Base-by-base conservation (phyloP, 2,888 invertebrate genomes). In the Macrophya annulata region DNA sequence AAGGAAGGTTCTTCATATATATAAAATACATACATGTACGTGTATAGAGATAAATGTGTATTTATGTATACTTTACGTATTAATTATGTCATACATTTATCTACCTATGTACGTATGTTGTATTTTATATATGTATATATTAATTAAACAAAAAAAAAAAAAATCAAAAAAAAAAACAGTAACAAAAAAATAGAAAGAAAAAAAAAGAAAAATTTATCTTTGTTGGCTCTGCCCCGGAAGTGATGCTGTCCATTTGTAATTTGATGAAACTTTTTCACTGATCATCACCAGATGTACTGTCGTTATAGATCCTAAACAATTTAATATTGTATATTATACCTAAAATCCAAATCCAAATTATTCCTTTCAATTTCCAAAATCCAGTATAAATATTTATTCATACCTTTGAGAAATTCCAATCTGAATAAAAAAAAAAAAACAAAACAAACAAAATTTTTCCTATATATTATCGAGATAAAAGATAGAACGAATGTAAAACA, bases 231-330 rank as follows among this genome's bases (percentile, higher is more conserved):
- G 40, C 71, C 37, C 3, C 62, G 21, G 17, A 71, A 71, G 40
- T 71, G 71, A 71, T 71, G 71, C 71, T 71, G 71, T 71, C 71
- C 71, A 71, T 71, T 71, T 71, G 37, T 12, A 71, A 71, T 71
- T 71, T 76, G 45, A 76, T 51, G 76, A 76, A 76, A 76, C 48
- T 51, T 51, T 31, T 76, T 48, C 48, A 76, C 9, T 76, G 25
- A 62, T 62, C 25, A 25, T 62, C 62, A 62, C 62, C 25, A 62
- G 8, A 55, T 55, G n/a, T 8, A n/a, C 55, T 55, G 55, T 55
- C 55, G 55, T 55, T 55, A 55, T 55, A 55, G 55, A 55, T 55
- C n/a, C 55, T n/a, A 8, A 55, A 8, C 55, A 17, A n/a, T 9
- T 43, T 6, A 55, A n/a, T n/a, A n/a, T n/a, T n/a, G n/a, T n/a